A percentile compares a stretch with the other conserved stretches of the same genome.
These are phyloP conservation scores for Nemapogon koenigi DNA, from an alignment of 2,888 invertebrate species.

Conservation along the genomic window DNA sequence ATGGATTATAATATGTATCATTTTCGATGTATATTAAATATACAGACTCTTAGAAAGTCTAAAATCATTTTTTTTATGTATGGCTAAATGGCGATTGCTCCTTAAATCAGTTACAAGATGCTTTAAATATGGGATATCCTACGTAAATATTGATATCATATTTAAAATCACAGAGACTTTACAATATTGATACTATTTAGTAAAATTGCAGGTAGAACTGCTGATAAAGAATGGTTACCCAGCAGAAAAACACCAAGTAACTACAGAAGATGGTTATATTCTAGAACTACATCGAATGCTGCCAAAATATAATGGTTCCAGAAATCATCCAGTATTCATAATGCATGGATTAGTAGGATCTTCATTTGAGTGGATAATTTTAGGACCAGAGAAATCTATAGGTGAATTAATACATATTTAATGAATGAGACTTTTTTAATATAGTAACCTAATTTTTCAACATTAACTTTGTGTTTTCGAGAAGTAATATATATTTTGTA, in stretches of 20 bases:
- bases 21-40: too few species aligned
- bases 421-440: neutral
- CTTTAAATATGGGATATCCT: too few species aligned
- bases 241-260: neutral
- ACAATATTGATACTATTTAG: neutral
- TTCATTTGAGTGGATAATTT: neutral
- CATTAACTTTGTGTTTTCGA: too few species aligned
- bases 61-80: too few species aligned
- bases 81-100: too few species aligned
- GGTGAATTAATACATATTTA: neutral
- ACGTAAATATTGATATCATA: too few species aligned
- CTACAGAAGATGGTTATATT: neutral
- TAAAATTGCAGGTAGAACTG: neutral
- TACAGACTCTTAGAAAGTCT: too few species aligned
- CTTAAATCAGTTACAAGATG: too few species aligned
- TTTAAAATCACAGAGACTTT: too few species aligned
- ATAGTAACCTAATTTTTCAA: too few species aligned
- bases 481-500: too few species aligned
- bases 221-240: neutral
- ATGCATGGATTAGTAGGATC: conserved; percentile 1
- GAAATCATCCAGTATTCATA: neutral
- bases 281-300: neutral
- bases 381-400: conserved; percentile 1
- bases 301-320: neutral
- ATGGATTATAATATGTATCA: too few species aligned